Percentiles rank a stretch among this genome's conserved stretches.
Conservation (phyloP, 1,140 invertebrate genomes). For the Eurytemora carolleeae region DNA sequence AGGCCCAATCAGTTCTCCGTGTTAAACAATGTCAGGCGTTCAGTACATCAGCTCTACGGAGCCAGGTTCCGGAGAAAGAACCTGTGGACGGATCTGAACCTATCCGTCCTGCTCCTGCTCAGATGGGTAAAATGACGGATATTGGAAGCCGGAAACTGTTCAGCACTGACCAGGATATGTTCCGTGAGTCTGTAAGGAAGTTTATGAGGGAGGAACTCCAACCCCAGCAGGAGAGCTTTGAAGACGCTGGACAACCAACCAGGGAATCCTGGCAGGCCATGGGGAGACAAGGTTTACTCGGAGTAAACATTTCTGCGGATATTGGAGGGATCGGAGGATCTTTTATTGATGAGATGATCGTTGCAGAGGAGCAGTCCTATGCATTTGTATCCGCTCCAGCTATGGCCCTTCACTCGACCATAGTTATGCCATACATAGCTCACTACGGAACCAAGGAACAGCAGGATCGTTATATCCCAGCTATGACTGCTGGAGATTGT, state of each 20-base stretch:
- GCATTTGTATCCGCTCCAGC: conserved; percentile 28
- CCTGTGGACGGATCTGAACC: too few relatives aligned
- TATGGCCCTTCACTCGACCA: conserved; percentile 30
- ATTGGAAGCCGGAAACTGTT: conserved; percentile 29
- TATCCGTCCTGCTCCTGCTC: conserved; percentile 22
- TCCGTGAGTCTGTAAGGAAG: conserved; percentile 26
- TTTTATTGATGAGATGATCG: conserved; percentile 26
- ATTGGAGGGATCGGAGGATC: conserved; percentile 29
- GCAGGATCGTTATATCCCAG: conserved; percentile 28
- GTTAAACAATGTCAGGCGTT: too few relatives aligned
- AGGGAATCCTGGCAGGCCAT: conserved; percentile 28
- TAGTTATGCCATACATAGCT: conserved; percentile 31
- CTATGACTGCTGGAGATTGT: conserved; percentile 27
- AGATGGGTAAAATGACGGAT: conserved; percentile 26
- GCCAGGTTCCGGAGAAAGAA: too few relatives aligned
- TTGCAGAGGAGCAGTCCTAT: conserved; percentile 32
- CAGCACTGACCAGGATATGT: conserved; percentile 30
- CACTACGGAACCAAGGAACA: conserved; percentile 30
- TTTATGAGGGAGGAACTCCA: conserved; percentile 30
- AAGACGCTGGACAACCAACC: conserved; percentile 26
- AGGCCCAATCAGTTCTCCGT: too few relatives aligned
- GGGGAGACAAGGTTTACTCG: conserved; percentile 27
- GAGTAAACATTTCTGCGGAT: conserved; percentile 27
- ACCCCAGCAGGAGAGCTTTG: conserved; percentile 28
- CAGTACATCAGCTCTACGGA: too few relatives aligned